Evolutionary conservation across 1,140 invertebrate genomes (phyloP).

Genomic region (Globodera rostochiensis): DNA sequence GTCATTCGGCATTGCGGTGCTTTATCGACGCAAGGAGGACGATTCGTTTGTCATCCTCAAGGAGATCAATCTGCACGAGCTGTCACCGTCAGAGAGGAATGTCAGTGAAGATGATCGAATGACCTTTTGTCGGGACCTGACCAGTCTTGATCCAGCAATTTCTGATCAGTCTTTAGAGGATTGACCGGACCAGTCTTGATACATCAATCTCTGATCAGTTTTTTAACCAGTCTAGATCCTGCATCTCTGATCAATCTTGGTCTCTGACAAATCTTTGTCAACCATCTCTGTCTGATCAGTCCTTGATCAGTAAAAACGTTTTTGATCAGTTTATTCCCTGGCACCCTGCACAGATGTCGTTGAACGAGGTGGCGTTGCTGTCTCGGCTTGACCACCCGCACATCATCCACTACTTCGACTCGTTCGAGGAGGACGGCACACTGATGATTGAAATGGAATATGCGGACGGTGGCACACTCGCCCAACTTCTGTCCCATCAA

Average conservation of each 20-base stretch:
- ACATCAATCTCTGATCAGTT: too few relatives aligned
- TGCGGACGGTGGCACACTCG: conserved; percentile 77
- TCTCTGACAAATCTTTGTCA: background rate
- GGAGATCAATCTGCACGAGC: conserved; percentile 77
- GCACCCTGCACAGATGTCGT: conserved; percentile 68
- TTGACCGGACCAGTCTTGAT: too few relatives aligned
- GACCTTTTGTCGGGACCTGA: too few relatives aligned
- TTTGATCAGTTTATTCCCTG: background rate
- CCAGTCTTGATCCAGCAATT: too few relatives aligned
- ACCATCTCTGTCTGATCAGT: too few relatives aligned
- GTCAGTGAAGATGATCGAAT: background rate
- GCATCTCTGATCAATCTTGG: background rate
- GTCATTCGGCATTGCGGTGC: conserved; percentile 77
- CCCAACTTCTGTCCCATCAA: conserved; percentile 72
- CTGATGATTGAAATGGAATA: conserved; percentile 80
- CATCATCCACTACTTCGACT: conserved; percentile 77
- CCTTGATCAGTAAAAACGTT: too few relatives aligned
- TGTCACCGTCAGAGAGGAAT: conserved; percentile 74
- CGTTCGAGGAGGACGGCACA: conserved; percentile 76
- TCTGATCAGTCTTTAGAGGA: too few relatives aligned
- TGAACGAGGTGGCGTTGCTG: conserved; percentile 77
- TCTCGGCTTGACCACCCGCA: conserved; percentile 77
- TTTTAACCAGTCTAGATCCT: too few relatives aligned
- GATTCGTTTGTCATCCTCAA: conserved; percentile 76
- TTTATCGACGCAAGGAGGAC: conserved; percentile 74